Percentiles rank a stretch among this genome's conserved stretches.
Conservation (phyloP, 2,797 vertebrate species). For the Anomalospiza imberbis region DNA sequence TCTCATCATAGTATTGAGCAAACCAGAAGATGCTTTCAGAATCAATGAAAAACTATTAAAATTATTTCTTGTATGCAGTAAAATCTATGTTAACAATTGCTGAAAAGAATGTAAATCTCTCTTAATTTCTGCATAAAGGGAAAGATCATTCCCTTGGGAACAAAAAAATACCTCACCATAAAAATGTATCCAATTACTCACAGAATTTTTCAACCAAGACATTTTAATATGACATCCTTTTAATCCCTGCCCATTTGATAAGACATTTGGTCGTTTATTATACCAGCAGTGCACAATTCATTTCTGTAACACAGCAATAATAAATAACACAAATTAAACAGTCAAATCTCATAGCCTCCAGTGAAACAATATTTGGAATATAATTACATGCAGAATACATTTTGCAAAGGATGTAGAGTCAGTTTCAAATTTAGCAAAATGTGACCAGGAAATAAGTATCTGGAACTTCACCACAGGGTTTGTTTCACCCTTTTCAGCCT, state of each 20-base stretch:
- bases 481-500: neutral
- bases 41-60: neutral
- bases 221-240: neutral
- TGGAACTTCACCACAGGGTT: neutral
- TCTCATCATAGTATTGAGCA: neutral
- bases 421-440: slow-evolving; percentile 1
- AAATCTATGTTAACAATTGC: neutral
- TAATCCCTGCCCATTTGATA: neutral
- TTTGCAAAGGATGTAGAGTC: slow-evolving; percentile 15
- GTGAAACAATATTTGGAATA: neutral
- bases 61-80: neutral
- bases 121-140: neutral
- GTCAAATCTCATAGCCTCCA: neutral
- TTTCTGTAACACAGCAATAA: neutral
- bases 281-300: neutral
- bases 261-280: neutral
- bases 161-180: neutral
- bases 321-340: neutral
- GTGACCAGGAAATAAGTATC: neutral
- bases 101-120: neutral
- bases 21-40: neutral
- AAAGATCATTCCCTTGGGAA: neutral
- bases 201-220: neutral
- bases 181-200: neutral
- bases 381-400: neutral